Evolutionary conservation across 1,140 invertebrate species (phyloP).

Genomic region (Hycleus cichorii): DNA sequence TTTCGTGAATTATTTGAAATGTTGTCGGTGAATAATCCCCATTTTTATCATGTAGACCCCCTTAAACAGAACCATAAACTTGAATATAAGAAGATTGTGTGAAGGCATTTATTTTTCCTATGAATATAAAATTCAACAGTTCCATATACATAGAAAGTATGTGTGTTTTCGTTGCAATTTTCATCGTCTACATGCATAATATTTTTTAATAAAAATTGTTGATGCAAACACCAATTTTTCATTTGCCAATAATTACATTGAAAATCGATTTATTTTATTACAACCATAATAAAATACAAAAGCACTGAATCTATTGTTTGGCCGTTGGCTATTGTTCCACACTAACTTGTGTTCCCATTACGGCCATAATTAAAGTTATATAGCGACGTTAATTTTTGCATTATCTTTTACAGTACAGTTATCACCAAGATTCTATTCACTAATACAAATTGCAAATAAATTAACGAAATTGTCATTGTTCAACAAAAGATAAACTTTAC

Average conservation of each 20-base stretch:
- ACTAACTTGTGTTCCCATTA: constrained; percentile 17
- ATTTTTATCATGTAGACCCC: constrained; percentile 11
- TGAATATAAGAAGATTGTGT: constrained; percentile 17
- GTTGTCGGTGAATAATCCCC: constrained; percentile 3
- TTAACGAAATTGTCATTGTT: constrained; percentile 1
- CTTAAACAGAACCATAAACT: constrained; percentile 12
- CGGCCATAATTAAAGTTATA: constrained; percentile 26
- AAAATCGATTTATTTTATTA: constrained; percentile 19
- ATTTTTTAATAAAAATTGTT: not conserved
- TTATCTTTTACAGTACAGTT: constrained; percentile 16
- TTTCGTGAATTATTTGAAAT: constrained; percentile 5
- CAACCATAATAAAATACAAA: constrained; percentile 12
- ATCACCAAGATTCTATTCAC: constrained; percentile 17
- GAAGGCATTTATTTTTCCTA: constrained; percentile 13
- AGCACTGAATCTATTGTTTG: constrained; percentile 17
- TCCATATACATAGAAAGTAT: not conserved
- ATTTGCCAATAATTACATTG: constrained; percentile 10
- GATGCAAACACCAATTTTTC: too few relatives aligned
- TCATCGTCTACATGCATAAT: not conserved
- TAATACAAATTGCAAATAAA: constrained; percentile 15
- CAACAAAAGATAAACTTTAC: too few relatives aligned
- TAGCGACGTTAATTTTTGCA: constrained; percentile 28
- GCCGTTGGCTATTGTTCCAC: constrained; percentile 8
- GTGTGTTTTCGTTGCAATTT: not conserved
- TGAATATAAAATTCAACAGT: constrained; percentile 14